Evolutionary conservation across 1,140 invertebrate species (phyloP).

Genomic region (Drosophila ercepeae): DNA sequence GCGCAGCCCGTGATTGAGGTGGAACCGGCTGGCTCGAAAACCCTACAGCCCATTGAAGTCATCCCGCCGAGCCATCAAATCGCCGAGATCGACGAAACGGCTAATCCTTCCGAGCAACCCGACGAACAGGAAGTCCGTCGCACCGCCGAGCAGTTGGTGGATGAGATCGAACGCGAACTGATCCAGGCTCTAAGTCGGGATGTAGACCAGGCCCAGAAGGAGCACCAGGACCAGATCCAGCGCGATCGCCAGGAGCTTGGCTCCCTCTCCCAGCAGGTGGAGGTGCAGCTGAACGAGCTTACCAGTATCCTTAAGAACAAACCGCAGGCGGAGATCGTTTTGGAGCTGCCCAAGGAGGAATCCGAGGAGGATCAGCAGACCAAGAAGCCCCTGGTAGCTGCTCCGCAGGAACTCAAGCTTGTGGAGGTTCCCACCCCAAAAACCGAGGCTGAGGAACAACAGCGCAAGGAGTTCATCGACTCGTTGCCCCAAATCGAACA

Average conservation of each 20-base stretch:
- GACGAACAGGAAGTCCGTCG: constrained; percentile 48
- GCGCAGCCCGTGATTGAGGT: constrained; percentile 70
- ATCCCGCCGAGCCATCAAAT: constrained; percentile 61
- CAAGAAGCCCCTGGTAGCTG: constrained; percentile 26
- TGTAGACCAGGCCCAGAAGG: constrained; percentile 59
- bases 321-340: constrained; percentile 59
- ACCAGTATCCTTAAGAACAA: constrained; percentile 76
- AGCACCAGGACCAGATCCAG: constrained; percentile 47
- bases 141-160: constrained; percentile 69
- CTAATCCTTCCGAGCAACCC: constrained; percentile 28
- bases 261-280: constrained; percentile 66
- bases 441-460: constrained; percentile 68
- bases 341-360: constrained; percentile 23
- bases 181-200: constrained; percentile 64
- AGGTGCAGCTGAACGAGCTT: constrained; percentile 75
- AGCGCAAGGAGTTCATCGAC: constrained; percentile 76
- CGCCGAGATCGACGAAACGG: constrained; percentile 66
- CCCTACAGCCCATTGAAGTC: constrained; percentile 62
- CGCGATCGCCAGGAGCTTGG: constrained; percentile 46
- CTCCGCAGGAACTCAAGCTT: constrained; percentile 60
- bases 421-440: constrained; percentile 73
- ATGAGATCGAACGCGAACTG: constrained; percentile 73
- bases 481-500: constrained; percentile 75
- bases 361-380: constrained; percentile 5
- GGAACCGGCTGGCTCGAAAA: constrained; percentile 68